Base-by-base conservation (phyloP, 2,888 invertebrate genomes). In the Eulithis testata region DNA sequence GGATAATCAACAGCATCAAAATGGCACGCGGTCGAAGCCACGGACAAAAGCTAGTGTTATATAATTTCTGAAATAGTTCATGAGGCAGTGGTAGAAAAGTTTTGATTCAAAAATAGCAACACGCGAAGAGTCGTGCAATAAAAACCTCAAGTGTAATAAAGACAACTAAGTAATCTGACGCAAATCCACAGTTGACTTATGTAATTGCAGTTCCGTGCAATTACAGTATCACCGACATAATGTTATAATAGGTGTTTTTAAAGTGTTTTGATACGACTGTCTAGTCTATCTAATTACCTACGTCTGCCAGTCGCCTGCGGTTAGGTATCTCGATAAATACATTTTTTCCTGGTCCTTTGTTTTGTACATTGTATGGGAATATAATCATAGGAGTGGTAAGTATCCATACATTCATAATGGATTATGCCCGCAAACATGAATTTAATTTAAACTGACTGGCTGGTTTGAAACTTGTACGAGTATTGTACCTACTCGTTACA, bases 261-360 rank as follows among this genome's bases (percentile, higher is more conserved):
- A 56, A 60, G 50, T 63, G 60, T 60, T 65, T 63, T 63, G 63
- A 67, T 63, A 60, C 56, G 56, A 60, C 56, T 53, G 66, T 63
- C 63, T 67, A 60, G 60, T 60, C 63, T 53, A 52, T 9, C 56
- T 67, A 67, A 67, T 66, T 63, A 62, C 54, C 53, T 11, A 66
- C 49, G 57, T 51, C 54, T 59, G 61, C 57, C 64, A 66, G 68
- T 66, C 73, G 68, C 71, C 66, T 73, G 73, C 69, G 73, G 61
- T 71, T 71, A 55, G 44, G 44, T 60, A 68, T 76, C 71, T 72
- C 72, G 74, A 73, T 76, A 78, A 66, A 76, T 72, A 61, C 50
- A 66, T 67, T 66, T 76, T 84, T 79, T 79, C 76, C 81, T 78
- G 74, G 63, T 77, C 72, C 67, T 71, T 75, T 77, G 70, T 76